Evolutionary conservation across 2,113 vertebrate genomes (phyloP).

Genomic region (Aythya baeri): DNA sequence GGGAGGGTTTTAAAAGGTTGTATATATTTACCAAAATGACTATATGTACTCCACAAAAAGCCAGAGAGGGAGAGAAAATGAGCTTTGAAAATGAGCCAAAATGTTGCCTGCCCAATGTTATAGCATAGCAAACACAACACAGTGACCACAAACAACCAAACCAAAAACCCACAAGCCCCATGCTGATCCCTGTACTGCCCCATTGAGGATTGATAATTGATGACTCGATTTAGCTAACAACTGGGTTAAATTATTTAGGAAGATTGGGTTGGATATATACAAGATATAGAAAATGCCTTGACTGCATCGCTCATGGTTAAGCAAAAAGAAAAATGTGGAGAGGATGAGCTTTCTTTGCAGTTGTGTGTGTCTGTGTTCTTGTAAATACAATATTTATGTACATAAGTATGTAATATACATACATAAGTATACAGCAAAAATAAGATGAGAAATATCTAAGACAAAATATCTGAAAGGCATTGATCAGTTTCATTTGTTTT

Average conservation of each 20-base stretch:
- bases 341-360: neutral
- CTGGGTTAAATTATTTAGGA: neutral
- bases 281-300: neutral
- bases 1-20: neutral
- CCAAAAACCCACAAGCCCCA: neutral
- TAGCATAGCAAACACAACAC: accelerated
- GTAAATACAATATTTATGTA: neutral
- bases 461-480: neutral
- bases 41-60: neutral
- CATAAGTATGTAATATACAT: neutral
- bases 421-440: neutral
- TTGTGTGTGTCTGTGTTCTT: neutral
- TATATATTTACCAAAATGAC: neutral
- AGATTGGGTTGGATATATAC: neutral
- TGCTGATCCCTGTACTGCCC: neutral
- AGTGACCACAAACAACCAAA: neutral
- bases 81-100: neutral
- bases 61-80: neutral
- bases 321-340: neutral
- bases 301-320: neutral
- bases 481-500: neutral
- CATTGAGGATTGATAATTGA: neutral
- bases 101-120: neutral
- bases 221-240: neutral
- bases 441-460: neutral